Conservation (phyloP, 2,888 invertebrate species). For the Parapristionchus giblindavisi region DNA sequence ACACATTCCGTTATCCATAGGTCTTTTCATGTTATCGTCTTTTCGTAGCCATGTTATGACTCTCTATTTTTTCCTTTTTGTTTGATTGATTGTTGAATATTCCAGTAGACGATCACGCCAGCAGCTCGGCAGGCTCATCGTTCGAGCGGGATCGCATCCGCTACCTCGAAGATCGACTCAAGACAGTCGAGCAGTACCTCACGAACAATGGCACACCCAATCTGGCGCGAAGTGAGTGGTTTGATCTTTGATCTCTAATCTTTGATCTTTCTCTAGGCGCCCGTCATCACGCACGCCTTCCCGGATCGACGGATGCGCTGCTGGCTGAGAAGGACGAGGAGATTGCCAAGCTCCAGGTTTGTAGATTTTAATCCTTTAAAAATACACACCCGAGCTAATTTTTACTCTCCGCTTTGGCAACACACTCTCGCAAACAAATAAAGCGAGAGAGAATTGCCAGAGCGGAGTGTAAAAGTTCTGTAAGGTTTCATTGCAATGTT, state of each 20-base stretch:
- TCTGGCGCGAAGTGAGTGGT: constrained; percentile 5
- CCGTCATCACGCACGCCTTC: constrained; percentile 4
- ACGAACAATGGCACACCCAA: constrained; percentile 2
- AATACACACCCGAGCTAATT: too few species aligned
- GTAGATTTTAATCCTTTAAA: neutral
- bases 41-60: too few species aligned
- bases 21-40: too few species aligned
- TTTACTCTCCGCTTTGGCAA: too few species aligned
- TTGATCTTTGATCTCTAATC: neutral
- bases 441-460: too few species aligned
- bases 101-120: constrained; percentile 1
- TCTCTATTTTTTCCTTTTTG: too few species aligned
- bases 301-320: neutral
- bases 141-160: constrained; percentile 18
- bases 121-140: constrained; percentile 17
- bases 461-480: too few species aligned
- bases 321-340: constrained; percentile 27
- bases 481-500: too few species aligned
- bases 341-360: constrained; percentile 25
- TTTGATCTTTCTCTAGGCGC: constrained; percentile 6
- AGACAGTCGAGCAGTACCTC: constrained; percentile 3
- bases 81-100: too few species aligned
- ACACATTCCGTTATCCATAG: too few species aligned
- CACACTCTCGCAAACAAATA: too few species aligned
- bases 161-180: constrained; percentile 16